Conservation (phyloP, 2,113 vertebrate species). For the human region DNA sequence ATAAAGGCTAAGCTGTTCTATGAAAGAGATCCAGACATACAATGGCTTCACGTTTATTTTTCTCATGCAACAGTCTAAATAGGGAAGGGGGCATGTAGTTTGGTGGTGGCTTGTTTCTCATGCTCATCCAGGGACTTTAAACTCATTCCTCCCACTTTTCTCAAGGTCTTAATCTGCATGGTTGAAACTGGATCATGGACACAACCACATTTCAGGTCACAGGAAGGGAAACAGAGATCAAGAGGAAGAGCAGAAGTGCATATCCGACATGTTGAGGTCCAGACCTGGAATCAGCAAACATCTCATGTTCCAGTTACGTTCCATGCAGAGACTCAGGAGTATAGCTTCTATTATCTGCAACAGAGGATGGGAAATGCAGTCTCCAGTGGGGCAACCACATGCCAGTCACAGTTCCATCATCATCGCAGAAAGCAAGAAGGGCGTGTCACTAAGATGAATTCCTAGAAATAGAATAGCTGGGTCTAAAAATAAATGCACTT, state of each 20-base stretch:
- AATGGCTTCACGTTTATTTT: background rate
- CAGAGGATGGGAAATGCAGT: background rate
- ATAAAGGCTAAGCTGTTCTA: background rate
- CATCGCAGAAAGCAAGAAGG: background rate
- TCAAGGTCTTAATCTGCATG: background rate
- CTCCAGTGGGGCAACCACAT: background rate
- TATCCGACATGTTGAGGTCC: background rate
- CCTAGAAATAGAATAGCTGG: background rate
- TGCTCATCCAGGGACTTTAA: background rate
- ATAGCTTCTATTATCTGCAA: background rate
- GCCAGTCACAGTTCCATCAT: background rate
- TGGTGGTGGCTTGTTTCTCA: background rate
- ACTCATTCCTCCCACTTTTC: background rate
- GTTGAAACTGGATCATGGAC: background rate
- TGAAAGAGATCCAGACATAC: background rate
- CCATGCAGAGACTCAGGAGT: background rate
- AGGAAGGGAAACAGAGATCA: background rate
- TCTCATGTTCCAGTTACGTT: background rate
- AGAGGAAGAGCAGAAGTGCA: background rate
- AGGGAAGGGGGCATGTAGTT: background rate
- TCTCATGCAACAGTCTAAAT: background rate
- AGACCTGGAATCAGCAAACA: background rate
- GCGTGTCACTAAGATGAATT: background rate
- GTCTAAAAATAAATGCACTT: background rate
- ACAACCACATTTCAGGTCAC: background rate